Evolutionary conservation across 2,113 vertebrate genomes (phyloP), one percentile per base, ranked within the genome.

Genomic region (Dromas ardeola): DNA sequence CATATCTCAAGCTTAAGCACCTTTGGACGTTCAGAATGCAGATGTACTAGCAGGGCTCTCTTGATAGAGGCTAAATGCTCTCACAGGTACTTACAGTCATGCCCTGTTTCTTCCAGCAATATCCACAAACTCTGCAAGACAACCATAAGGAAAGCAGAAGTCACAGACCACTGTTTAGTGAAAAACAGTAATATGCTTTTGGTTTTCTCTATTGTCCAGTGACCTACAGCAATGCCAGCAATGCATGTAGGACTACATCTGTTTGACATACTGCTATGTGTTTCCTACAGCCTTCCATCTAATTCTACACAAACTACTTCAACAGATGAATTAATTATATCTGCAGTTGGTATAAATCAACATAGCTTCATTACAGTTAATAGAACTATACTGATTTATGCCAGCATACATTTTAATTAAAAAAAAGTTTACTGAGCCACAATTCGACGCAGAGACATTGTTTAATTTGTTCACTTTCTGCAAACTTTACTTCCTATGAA

Each of bases 281-380:
- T 83, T 86, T 76, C 72, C 52, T 62, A 67, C 6, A 72, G 53
- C 63, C 47, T 67, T 76, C 52, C 53, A 67, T 40, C 42, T 15
- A 92, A 89, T 83, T 92, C 52, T 63, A 58, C 43, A 49, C 34
- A 69, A 94, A 80, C 27, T 90, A 50, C 53, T 92, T 72, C 38
- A 81, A 72, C 8, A 81, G 47, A 63, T 53, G 5, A 77, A 77
- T 95, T 81, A 76, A 71, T 76, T 76, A 38, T 55, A 63, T 50
- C 62, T 86, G 74, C 80, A 91, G 61, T 74, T 84, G 85, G 25
- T 77, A 76, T 84, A 95, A 90, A 93, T 87, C 78, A 92, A 72
- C 77, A 52, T 25, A 66, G 36, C 52, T 89, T 71, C 81, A 80
- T 80, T 56, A 80, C 34, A 88, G 58, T 59, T 76, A 86, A 76